A percentile compares a stretch with the other conserved stretches of the same genome.
Evolutionary conservation across 1,140 invertebrate genomes (phyloP).

Genomic region (Zaprionus africanus): DNA sequence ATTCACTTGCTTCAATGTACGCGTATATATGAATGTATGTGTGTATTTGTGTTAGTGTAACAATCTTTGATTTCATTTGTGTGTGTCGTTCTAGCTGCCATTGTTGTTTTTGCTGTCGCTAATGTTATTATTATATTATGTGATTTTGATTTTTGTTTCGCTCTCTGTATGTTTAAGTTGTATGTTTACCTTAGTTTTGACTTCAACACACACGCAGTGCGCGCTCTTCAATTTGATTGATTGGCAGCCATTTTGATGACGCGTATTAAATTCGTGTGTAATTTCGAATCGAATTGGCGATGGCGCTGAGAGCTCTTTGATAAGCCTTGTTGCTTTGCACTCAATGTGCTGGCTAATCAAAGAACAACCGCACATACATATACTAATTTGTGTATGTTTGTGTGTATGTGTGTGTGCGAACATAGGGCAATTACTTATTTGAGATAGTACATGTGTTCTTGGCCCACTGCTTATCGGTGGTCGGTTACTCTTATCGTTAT

Average conservation of each 20-base stretch:
- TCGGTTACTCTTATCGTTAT: conserved; percentile 18
- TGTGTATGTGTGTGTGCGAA: neutral
- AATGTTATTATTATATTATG: conserved; percentile 21
- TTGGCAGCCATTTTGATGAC: conserved; percentile 72
- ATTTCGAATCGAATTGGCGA: conserved; percentile 64
- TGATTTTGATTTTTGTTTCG: conserved; percentile 41
- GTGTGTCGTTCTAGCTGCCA: conserved; percentile 29
- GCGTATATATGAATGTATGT: conserved; percentile 3
- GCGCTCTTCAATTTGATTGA: conserved; percentile 57
- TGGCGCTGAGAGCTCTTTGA: conserved; percentile 24
- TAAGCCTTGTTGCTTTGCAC: conserved; percentile 42
- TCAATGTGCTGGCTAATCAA: conserved; percentile 21
- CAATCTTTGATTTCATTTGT: conserved; percentile 42
- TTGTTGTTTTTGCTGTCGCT: conserved; percentile 36
- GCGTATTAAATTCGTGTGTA: conserved; percentile 57
- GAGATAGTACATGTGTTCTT: conserved; percentile 13
- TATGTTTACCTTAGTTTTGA: conserved; percentile 37
- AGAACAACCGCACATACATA: conserved; percentile 8
- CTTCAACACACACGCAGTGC: conserved; percentile 47
- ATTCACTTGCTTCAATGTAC: conserved; percentile 1
- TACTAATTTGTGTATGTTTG: conserved; percentile 36
- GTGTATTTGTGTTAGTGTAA: conserved; percentile 19
- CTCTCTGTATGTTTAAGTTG: conserved; percentile 38
- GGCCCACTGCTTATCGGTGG: conserved; percentile 29
- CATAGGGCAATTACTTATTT: conserved; percentile 4